phyloP scores from a whole-genome alignment of 1,140 invertebrate species.

The Mycetomoellerius zeteki region DNA sequence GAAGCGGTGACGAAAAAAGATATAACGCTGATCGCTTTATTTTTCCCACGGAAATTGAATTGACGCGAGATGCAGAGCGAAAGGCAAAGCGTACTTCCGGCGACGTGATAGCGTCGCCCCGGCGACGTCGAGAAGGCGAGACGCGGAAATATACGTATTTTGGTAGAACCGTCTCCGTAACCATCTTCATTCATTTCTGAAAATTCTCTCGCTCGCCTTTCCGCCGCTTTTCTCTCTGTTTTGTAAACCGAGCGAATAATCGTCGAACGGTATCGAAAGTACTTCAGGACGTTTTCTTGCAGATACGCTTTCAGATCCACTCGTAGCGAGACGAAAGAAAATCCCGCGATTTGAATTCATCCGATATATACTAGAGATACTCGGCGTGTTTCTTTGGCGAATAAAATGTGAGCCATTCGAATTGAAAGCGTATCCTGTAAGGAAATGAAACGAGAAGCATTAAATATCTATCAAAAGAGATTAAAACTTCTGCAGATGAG shows the following conservation, averaged over 20 bases:
- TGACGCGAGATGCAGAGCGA: conserved; percentile 9
- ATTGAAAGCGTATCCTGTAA: conserved; percentile 33
- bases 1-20: background rate
- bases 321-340: conserved; percentile 48
- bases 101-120: background rate
- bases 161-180: conserved; percentile 22
- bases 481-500: background rate
- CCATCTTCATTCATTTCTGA: conserved; percentile 50
- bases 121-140: background rate
- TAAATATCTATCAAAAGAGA: conserved; percentile 8
- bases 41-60: conserved; percentile 58
- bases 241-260: conserved; percentile 55
- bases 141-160: conserved; percentile 52
- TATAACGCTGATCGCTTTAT: conserved; percentile 15
- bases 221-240: conserved; percentile 22
- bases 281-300: conserved; percentile 54
- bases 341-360: conserved; percentile 52
- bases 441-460: background rate
- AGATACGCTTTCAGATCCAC: conserved; percentile 36
- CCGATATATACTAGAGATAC: conserved; percentile 32
- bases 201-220: conserved; percentile 13
- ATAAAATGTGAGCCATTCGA: conserved; percentile 40
- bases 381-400: background rate
- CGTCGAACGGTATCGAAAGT: conserved; percentile 50
- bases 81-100: background rate